A percentile compares a stretch with the other conserved stretches of the same genome.
Evolutionary conservation across 1,140 invertebrate species (phyloP).

Genomic region (Micrasema minimum): DNA sequence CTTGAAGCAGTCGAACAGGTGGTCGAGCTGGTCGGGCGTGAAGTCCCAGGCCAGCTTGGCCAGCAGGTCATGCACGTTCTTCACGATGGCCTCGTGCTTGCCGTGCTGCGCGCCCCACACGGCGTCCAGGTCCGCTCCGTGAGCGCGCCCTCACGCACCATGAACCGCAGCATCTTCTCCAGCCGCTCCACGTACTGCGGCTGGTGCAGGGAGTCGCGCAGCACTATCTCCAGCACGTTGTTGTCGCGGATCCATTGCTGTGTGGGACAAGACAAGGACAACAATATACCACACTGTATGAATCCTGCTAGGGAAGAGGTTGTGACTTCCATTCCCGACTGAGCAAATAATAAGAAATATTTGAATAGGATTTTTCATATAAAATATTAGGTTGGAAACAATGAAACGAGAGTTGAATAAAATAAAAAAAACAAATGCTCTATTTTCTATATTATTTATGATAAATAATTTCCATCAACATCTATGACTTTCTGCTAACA

Average conservation of each 20-base stretch:
- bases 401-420: too few species aligned
- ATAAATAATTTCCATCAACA: too few species aligned
- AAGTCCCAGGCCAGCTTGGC: constrained; percentile 99
- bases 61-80: constrained; percentile 96
- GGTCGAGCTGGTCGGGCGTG: constrained; percentile 95
- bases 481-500: too few species aligned
- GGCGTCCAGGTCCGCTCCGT: constrained; percentile 92
- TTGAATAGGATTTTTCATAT: too few species aligned
- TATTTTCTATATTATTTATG: too few species aligned
- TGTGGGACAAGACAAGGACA: too few species aligned
- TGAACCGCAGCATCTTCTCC: constrained; percentile 96
- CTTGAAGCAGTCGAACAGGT: constrained; percentile 98
- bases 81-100: constrained; percentile 95
- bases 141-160: constrained; percentile 94
- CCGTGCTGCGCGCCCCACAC: constrained; percentile 96
- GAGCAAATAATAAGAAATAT: too few species aligned
- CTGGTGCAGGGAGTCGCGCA: constrained; percentile 95
- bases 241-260: constrained; percentile 98
- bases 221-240: constrained; percentile 93
- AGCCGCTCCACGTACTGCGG: constrained; percentile 98
- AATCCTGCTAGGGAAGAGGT: too few species aligned
- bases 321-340: too few species aligned
- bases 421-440: too few species aligned
- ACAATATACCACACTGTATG: too few species aligned
- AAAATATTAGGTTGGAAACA: too few species aligned